Evolutionary conservation across 1,140 invertebrate genomes (phyloP).

Genomic region (Asbolus verrucosus): DNA sequence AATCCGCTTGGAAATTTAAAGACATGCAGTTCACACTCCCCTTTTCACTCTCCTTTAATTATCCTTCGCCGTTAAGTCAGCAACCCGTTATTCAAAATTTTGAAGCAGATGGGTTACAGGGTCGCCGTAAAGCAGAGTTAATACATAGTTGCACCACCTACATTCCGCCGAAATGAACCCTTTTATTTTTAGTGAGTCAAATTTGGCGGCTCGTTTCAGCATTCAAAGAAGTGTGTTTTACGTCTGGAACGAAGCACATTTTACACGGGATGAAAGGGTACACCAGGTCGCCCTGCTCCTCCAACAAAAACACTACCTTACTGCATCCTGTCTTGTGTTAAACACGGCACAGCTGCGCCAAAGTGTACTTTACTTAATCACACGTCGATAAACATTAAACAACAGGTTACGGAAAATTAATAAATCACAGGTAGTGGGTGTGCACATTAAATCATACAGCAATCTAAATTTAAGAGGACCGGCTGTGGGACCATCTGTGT

Average conservation of each 20-base stretch:
- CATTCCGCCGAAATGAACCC: not conserved
- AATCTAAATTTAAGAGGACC: slow-evolving; percentile 11
- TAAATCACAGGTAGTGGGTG: slow-evolving; percentile 33
- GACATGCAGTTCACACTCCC: no score
- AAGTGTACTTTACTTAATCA: not conserved
- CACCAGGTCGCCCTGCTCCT: slow-evolving; percentile 8
- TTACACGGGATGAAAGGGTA: slow-evolving; percentile 12
- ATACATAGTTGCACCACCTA: slow-evolving; percentile 5
- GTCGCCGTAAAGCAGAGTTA: no score
- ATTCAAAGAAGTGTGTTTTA: slow-evolving; percentile 22
- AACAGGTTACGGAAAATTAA: slow-evolving; percentile 17
- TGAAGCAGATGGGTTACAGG: slow-evolving; percentile 12
- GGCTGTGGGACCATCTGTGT: slow-evolving; percentile 15
- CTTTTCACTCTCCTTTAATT: no score
- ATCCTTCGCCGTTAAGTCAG: not conserved
- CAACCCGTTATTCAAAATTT: not conserved
- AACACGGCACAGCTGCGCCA: not conserved
- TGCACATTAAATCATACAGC: not conserved
- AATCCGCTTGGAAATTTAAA: no score
- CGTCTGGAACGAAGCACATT: slow-evolving; percentile 23
- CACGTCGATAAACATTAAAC: slow-evolving; percentile 6
- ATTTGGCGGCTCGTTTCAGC: slow-evolving; percentile 4
- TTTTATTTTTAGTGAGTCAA: slow-evolving; percentile 24
- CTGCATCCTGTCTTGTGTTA: slow-evolving; percentile 49
- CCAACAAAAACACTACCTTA: slow-evolving; percentile 45